Base-by-base conservation (phyloP, 2,797 vertebrate species). In the Urophycis tenuis region DNA sequence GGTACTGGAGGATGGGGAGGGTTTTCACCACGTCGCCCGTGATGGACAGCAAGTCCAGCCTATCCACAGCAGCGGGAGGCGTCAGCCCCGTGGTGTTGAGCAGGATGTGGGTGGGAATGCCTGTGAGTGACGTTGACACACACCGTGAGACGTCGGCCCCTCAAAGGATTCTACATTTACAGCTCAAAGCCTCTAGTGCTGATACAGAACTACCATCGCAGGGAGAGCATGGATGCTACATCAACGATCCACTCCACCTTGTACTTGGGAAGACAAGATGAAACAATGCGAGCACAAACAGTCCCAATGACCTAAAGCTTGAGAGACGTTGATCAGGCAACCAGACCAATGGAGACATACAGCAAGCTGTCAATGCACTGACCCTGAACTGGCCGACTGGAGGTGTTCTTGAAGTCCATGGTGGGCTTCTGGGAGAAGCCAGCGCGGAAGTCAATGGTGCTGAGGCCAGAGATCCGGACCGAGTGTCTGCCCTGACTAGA, bases 351-450 rank as follows among this genome's bases (percentile, higher is more conserved):
- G 41, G 41, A 9, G 1, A 2, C 77, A 80, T 80, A 39, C 78
- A 77, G 80, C 45, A 10, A 6, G 14, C 8, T 25, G 49, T 75
- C 69, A 45, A 31, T 78, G 81, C 64, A 87, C 93, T 11, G 78
- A 98, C 96, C 96, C 94, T 96, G 94, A 69, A 99, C 95, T 3
- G 98, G 98, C 76, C 97, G 93, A 85, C 94, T 99, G 76, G 91
- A 92, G 67, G 96, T 96, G 86, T 92, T 93, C 90, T 92, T 98
- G 67, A 99, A 97, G 89, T 99, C 96, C 84, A 99, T 74, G 0
- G 95, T 98, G 71, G 95, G 93, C 35, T 92, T 95, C 87, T 89
- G 93, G 79, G 97, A 97, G 93, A 99, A 99, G 17, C 97, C 97
- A 53, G 94, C 95, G 77, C 96, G 89, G 87, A 99, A 99, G 86